Base-by-base conservation (phyloP, 1,140 invertebrate genomes). In the Neuroterus valhalla region DNA sequence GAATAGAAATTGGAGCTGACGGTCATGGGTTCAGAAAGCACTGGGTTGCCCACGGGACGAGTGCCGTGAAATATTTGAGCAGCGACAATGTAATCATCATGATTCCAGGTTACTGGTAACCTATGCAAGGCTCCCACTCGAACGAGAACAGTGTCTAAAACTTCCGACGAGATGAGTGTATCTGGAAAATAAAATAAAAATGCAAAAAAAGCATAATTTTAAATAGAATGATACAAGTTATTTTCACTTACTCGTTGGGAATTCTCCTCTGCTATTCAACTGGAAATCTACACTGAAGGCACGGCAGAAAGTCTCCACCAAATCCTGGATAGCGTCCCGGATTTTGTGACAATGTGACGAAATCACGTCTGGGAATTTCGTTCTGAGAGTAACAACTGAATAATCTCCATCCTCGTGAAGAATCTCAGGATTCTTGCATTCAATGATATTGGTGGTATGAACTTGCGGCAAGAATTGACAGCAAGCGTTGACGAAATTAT, bases 21-120 rank as follows among this genome's bases (percentile, higher is more conserved):
- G 17, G 93, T 91, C 78, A 92, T 92, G 0, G 93, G 92, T 82
- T 93, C 92, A 0, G 95, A 93, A 12, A 94, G 86, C 52, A 94
- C 92, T 0, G 93, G 91, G 72, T 93, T 91, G 23, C 94, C 94
- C 21, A 97, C 91, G 12, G 94, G 93, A 66, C 95, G 91, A 0
- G 95, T 96, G 8, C 97, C 97, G 88, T 98, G 94, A 86, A 95
- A 97, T 55, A 98, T 92, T 85, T 97, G 95, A 38, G 94, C 95
- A 62, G 94, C 93, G 12, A 98, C 92, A 70, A 95, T 92, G 82
- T 96, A 98, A 82, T 96, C 94, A 81, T 97, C 95, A 87, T 96
- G 95, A 73, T 92, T 93, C 96, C 96, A 98, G 44, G 94, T 91
- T 3, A 90, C 88, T 11, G 94, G 93, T 26, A 97, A 89, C 75